Conservation (phyloP, 2,113 vertebrate genomes). For the Indicator indicator region DNA sequence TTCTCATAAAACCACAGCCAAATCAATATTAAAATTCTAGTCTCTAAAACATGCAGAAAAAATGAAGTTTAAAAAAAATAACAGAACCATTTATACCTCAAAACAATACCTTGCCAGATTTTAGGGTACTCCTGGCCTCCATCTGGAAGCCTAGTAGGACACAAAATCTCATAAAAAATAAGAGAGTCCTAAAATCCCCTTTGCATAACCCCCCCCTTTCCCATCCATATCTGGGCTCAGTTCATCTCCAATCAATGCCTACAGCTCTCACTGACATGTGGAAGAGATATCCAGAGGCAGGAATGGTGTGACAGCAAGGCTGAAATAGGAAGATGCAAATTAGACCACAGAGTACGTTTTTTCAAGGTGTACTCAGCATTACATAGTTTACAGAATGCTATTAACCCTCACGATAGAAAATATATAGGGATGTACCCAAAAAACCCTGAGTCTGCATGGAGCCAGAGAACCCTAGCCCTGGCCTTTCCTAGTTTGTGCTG, state of each 20-base stretch:
- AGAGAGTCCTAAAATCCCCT: neutral
- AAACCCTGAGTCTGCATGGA: neutral
- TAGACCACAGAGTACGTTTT: neutral
- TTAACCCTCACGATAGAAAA: neutral
- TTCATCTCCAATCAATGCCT: neutral
- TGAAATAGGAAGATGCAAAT: neutral
- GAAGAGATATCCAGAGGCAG: neutral
- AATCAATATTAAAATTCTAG: neutral
- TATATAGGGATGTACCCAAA: neutral
- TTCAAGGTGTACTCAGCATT: neutral
- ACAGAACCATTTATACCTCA: neutral
- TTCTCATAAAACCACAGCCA: neutral
- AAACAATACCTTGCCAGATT: neutral
- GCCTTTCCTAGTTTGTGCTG: neutral
- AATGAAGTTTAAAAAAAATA: neutral
- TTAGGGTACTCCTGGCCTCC: neutral
- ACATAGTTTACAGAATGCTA: neutral
- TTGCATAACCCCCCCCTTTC: neutral
- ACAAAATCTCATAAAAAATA: neutral
- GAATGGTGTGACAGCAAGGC: neutral
- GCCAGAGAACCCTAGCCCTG: neutral
- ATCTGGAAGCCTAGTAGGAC: neutral
- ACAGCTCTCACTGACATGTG: neutral
- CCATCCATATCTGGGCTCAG: neutral
- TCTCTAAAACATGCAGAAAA: neutral